Evolutionary conservation across 2,113 vertebrate genomes (phyloP), one percentile per base, ranked within the genome.

Genomic region (Megaptera novaeangliae): DNA sequence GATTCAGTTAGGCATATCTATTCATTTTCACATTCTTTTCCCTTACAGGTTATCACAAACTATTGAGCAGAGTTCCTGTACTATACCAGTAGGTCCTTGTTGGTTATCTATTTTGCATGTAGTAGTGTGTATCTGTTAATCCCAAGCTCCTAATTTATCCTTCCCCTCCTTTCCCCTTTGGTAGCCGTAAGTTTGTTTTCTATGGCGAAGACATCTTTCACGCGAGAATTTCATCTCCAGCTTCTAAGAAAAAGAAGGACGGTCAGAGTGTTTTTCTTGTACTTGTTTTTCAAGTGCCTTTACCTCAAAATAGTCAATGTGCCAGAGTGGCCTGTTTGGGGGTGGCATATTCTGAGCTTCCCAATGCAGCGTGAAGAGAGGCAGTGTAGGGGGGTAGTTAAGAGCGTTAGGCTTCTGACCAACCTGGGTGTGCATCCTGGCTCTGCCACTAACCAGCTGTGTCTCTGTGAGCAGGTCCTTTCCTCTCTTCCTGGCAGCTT

Each of bases 181-280:
- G 75, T 55, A 55, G 13, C 20, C 49, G 5, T 25, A 78, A 13
- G 12, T 78, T 55, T 78, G 49, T 78, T 55, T 55, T 55, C 49
- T 49, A 14, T 23, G 13, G 39, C 25, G 39, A 77, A 75, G 46
- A 39, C 59, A 69, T 59, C 59, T 44, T 64, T 88, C 88, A 57
- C 59, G 4, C 29, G 68, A 14, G 64, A 71, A 49, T 66, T 64
- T 66, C 52, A 84, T 77, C 59, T 83, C 46, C 68, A 52, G 49
- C 39, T 77, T 61, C 57, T 88, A 83, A 27, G 44, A 46, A 88
- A 82, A 88, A 95, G 59, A 78, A 63, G 44, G 34, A 75, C 25
- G 34, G 49, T 68, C 49, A 29, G 25, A 49, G 20, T 39, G 63
- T 64, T 81, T 80, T 72, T 52, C 81, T 61, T 72, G 10, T 59